Conservation (phyloP, 2,888 invertebrate species). For the Argynnis bischoffii region DNA sequence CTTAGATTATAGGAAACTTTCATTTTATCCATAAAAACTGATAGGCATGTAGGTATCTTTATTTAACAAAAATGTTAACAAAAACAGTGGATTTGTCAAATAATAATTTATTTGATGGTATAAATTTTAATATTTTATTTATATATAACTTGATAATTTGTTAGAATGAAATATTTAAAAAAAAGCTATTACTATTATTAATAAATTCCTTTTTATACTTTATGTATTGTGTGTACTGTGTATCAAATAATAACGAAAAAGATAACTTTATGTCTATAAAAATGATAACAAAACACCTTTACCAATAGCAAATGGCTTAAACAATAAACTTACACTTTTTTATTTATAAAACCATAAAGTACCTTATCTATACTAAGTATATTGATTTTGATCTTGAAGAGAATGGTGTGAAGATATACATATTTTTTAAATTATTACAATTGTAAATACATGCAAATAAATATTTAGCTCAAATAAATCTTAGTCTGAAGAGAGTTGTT, state of each 20-base stretch:
- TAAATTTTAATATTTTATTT: too few species aligned
- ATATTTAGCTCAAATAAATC: constrained; percentile 69
- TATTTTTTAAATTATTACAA: constrained; percentile 43
- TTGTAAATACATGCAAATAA: constrained; percentile 48
- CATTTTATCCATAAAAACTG: neutral
- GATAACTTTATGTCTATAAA: neutral
- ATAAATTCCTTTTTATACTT: too few species aligned
- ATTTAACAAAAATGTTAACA: too few species aligned
- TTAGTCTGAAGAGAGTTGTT: constrained; percentile 43
- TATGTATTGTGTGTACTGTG: too few species aligned
- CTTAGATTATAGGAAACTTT: constrained; percentile 7
- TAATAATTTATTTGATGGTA: too few species aligned
- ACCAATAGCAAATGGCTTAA: neutral
- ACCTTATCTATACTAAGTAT: constrained; percentile 41
- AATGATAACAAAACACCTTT: neutral
- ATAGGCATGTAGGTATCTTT: neutral
- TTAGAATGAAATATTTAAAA: too few species aligned
- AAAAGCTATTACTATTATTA: neutral
- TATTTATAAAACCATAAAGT: constrained; percentile 35
- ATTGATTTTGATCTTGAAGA: constrained; percentile 38
- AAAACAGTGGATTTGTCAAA: too few species aligned
- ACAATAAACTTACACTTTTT: neutral
- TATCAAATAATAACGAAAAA: too few species aligned
- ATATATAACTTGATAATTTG: too few species aligned
- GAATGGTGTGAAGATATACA: constrained; percentile 39